phyloP scores from a whole-genome alignment of 2,797 vertebrate species.

The Ceryle rudis region DNA sequence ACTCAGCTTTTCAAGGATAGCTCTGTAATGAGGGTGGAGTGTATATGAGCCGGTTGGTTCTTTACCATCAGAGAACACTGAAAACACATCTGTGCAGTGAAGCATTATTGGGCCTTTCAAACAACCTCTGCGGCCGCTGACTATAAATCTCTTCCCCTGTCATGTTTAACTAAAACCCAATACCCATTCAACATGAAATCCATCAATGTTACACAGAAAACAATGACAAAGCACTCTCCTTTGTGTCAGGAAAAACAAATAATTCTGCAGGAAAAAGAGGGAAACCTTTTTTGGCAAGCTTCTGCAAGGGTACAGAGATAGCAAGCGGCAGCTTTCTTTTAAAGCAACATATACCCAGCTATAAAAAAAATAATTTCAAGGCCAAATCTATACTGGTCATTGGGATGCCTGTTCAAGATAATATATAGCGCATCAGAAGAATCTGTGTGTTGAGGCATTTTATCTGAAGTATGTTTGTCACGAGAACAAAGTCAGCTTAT shows the following conservation, averaged over 20 bases:
- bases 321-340: constrained; percentile 26
- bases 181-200: constrained; percentile 93
- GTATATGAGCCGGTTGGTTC: constrained; percentile 55
- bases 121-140: constrained; percentile 82
- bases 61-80: constrained; percentile 69
- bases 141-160: constrained; percentile 90
- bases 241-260: constrained; percentile 75
- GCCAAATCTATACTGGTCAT: not conserved
- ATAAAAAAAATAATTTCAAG: constrained; percentile 34
- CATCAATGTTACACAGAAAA: constrained; percentile 92
- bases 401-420: not conserved
- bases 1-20: constrained; percentile 71
- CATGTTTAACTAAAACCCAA: constrained; percentile 92
- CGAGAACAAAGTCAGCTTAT: not conserved
- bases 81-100: constrained; percentile 73
- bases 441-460: constrained; percentile 13
- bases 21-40: constrained; percentile 65
- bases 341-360: constrained; percentile 16
- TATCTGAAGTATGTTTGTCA: not conserved
- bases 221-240: constrained; percentile 91
- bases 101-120: constrained; percentile 85
- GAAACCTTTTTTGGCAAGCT: constrained; percentile 44
- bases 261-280: constrained; percentile 58
- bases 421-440: not conserved
- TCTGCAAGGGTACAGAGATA: not conserved